Conservation (phyloP, 30 jellyfish, hydroid and myxozoan genomes). For the Turritopsis dohrnii region DNA sequence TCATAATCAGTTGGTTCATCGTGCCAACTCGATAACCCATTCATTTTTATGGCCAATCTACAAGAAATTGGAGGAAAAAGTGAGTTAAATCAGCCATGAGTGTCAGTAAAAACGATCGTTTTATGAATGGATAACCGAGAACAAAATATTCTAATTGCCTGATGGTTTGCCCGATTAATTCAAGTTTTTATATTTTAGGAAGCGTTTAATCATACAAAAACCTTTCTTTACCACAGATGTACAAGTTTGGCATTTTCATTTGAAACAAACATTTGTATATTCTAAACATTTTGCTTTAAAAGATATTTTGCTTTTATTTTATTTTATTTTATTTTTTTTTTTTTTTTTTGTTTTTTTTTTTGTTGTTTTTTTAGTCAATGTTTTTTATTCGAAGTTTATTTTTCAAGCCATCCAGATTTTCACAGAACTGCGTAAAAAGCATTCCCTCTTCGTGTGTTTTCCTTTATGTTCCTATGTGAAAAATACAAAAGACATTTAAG, state of each 20-base stretch:
- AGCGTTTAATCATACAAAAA: not conserved
- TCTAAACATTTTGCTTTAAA: not conserved
- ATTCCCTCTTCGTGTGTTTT: not conserved
- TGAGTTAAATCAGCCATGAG: too few relatives aligned
- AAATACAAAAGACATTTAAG: not conserved
- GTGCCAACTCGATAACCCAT: conserved; percentile 1
- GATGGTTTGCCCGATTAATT: too few relatives aligned
- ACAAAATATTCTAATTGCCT: too few relatives aligned
- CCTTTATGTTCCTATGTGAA: not conserved
- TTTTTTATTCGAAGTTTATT: not conserved
- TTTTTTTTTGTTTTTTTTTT: too few relatives aligned
- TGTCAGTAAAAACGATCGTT: too few relatives aligned
- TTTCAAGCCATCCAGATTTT: not conserved
- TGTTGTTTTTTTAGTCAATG: not conserved
- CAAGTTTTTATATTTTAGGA: too few relatives aligned
- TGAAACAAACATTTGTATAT: not conserved
- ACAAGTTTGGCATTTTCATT: not conserved
- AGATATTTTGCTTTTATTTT: too few relatives aligned
- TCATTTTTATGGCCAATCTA: not conserved
- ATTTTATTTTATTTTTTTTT: too few relatives aligned
- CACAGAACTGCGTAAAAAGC: not conserved
- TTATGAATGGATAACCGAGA: too few relatives aligned
- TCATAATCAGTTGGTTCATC: not conserved
- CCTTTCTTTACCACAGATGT: not conserved
- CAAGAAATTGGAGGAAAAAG: not conserved